Evolutionary conservation across 2,797 vertebrate species (phyloP).

Genomic region (Lepidocolaptes lacrymiger): DNA sequence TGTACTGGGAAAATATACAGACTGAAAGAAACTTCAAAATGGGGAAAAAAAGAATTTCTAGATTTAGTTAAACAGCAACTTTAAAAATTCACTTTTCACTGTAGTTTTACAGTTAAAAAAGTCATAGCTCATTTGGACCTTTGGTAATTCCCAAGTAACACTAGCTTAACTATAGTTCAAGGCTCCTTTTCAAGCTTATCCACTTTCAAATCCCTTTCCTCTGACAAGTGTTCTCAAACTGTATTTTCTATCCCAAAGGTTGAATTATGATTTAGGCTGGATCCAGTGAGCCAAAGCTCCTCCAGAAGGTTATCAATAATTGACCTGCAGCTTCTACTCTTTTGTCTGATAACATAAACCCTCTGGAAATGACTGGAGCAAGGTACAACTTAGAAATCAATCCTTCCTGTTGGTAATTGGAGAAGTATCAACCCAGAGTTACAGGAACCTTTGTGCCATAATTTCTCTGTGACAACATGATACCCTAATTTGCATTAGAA

Average conservation of each 20-base stretch:
- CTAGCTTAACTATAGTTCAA: not conserved
- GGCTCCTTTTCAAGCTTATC: not conserved
- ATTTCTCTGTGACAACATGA: not conserved
- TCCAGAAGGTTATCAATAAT: not conserved
- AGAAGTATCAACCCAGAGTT: not conserved
- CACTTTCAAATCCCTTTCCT: not conserved
- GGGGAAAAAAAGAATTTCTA: fast-evolving
- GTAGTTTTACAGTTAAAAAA: not conserved
- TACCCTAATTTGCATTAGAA: fast-evolving
- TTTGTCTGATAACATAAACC: not conserved
- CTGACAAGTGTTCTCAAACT: not conserved
- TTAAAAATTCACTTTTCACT: not conserved
- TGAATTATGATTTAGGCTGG: not conserved
- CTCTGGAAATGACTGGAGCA: not conserved
- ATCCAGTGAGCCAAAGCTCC: not conserved
- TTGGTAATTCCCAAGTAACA: not conserved
- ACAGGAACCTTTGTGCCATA: not conserved
- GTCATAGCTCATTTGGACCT: not conserved
- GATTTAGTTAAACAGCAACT: not conserved
- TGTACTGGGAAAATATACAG: not conserved
- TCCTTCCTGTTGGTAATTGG: not conserved
- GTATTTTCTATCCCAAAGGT: not conserved
- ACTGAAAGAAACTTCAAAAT: not conserved
- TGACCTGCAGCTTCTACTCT: not conserved
- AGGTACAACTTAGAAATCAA: not conserved